Evolutionary conservation across 2,888 invertebrate genomes (phyloP).

Genomic region (Morpho deidamia): DNA sequence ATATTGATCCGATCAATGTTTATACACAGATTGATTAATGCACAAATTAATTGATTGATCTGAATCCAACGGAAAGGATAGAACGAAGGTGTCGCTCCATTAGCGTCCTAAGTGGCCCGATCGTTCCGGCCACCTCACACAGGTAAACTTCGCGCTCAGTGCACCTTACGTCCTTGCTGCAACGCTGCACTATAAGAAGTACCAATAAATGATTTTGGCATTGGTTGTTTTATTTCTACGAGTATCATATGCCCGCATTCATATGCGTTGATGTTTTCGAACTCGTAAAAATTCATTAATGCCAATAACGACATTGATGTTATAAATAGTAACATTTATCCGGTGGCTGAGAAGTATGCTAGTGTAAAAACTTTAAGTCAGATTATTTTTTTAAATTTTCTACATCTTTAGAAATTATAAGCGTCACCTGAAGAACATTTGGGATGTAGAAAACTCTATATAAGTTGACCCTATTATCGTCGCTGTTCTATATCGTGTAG

Average conservation of each 20-base stretch:
- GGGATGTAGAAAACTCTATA: too few relatives aligned
- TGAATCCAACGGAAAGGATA: conserved; percentile 3
- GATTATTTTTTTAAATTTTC: too few relatives aligned
- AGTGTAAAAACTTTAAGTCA: too few relatives aligned
- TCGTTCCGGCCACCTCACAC: conserved; percentile 23
- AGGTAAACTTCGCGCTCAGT: conserved; percentile 19
- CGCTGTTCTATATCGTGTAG: too few relatives aligned
- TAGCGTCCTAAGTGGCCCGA: conserved; percentile 3
- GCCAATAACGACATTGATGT: conserved; percentile 1
- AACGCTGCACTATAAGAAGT: conserved; percentile 6
- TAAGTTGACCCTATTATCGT: too few relatives aligned
- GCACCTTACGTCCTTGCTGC: conserved; percentile 19
- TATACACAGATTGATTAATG: neutral
- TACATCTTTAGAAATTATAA: too few relatives aligned
- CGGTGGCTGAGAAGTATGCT: too few relatives aligned
- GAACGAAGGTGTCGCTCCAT: conserved; percentile 1
- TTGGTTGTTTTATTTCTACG: conserved; percentile 7
- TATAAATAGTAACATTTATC: neutral
- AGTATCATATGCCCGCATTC: conserved; percentile 6
- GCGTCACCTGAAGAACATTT: too few relatives aligned
- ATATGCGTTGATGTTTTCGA: neutral
- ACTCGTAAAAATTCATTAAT: neutral
- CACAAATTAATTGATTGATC: neutral
- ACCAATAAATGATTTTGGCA: conserved; percentile 3
- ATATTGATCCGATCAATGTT: neutral